Evolutionary conservation across 2,888 invertebrate genomes (phyloP), one percentile per base, ranked within the genome.

Genomic region (Elmis aenea): DNA sequence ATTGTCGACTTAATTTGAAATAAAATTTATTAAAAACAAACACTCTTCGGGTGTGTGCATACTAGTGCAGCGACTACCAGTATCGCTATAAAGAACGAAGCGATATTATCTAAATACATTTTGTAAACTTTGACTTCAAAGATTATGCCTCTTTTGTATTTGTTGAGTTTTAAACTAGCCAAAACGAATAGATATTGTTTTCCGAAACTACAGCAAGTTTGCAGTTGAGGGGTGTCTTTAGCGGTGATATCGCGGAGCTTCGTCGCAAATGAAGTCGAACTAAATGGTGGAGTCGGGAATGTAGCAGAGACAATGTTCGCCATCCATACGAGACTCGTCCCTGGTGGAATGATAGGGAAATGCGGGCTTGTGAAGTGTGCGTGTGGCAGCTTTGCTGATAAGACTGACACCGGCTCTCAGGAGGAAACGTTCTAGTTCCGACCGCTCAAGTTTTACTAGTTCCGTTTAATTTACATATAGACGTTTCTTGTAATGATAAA

Each of bases 311-410:
- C 42, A 42, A 42, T 42, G 42, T 42, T 42, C 34, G 29, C 33
- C 48, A 50, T 18, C 5, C n/a, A n/a, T 50, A 48, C 44, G 42
- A 47, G 51, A 51, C 45, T 35, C 39, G 55, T 56, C 56, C 56
- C 56, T 38, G 40, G 52, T 36, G 56, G 49, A 47, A 50, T 51
- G 56, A 56, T 56, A 56, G 54, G 56, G 51, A 53, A 54, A 53
- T 54, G 50, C 46, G 50, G 54, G 50, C 48, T 54, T 55, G 52
- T 53, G 48, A 50, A 50, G 46, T 46, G 55, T 55, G 56, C 56
- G 55, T 55, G 55, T 50, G 51, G 53, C 50, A 53, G 53, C 42
- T 45, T 35, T 45, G 38, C 55, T 50, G 58, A 58, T 58, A 58
- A 58, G 51, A 45, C 49, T 50, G 54, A 49, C 52, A 48, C 48